Base-by-base conservation (phyloP, 2,797 vertebrate species). In the Cynopterus sphinx region DNA sequence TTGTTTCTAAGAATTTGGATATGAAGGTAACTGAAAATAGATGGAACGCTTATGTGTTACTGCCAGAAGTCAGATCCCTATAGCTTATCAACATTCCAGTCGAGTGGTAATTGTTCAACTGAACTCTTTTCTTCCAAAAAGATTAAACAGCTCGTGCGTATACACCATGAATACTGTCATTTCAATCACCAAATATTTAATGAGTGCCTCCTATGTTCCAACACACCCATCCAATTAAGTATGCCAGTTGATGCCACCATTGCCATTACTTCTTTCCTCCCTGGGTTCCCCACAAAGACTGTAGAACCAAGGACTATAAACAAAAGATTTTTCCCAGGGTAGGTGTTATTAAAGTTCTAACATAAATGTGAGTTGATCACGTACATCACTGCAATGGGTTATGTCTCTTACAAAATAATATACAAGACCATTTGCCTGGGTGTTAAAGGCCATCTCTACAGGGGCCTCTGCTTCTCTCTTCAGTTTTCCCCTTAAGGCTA, bases 21-120 rank as follows among this genome's bases (percentile, higher is more conserved):
- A 95, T 98, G 65, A 99, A 99, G 99, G 99, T 99, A 96, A 98
- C 98, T 87, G 43, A 93, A 94, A 92, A 94, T 15, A 87, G 17
- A 46, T 6, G 2, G n/a, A 51, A 28, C 36, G 74, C 21, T 59
- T 68, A 19, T 11, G 26, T 63, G 49, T 77, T 78, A 77, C 59
- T 94, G 16, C 22, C 59, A 46, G 9, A 12, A 79, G 2, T n/a
- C 61, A 63, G 36, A 73, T 82, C 41, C 86, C 36, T 82, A 39
- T 65, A 79, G 73, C 26, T 88, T 41, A 92, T 77, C 33, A 70
- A 85, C 74, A 86, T 65, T 5, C 53, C 61, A 73, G 28, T 43
- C 36, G 57, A 33, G n/a, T 51, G 67, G 65, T 82, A 63, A 79
- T 33, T 51, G 28, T 78, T 90, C 53, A 26, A 92, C 88, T 81